Base-by-base conservation (phyloP, 2,888 invertebrate species). In the Apodemia hepburni region DNA sequence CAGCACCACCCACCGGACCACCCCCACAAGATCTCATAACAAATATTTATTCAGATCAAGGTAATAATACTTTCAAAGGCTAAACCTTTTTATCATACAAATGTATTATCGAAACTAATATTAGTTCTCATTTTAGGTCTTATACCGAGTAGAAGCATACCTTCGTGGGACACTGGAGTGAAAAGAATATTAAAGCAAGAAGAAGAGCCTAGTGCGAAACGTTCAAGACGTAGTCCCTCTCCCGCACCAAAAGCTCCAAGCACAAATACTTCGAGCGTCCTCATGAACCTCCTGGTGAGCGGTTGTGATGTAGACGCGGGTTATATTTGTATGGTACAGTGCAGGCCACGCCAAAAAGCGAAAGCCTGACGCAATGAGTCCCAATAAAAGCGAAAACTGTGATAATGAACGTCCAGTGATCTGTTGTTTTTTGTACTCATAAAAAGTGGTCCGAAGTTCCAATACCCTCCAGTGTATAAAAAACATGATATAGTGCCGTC, bases 291-390 rank as follows among this genome's bases (percentile, higher is more conserved):
- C 74, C 93, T 98, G 92, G 96, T 98, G 92, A 97, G 97, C 93
- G 98, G 98, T 76, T 98, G 97, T 88, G 98, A 98, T 88, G 96
- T 97, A 83, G 96, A 96, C 92, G 96, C 97, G 73, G 98, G 98
- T 72, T 98, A 98, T 86, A 95, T 96, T 80, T 97, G 97, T 87
- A 93, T 96, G 87, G 95, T 95, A 83, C 95, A 95, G 76, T 92
- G 93, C 84, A 90, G 93, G 79, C 93, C 93, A 60, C 92, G 89
- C 69, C 83, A 82, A 61, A 89, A 91, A 77, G 82, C 85, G 67
- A 89, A 87, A 78, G 90, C 85, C 75, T 90, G 84, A 88, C 76
- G 73, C 75, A 64, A 62, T 49, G 38, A 63, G 71, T 72, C 72
- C 66, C 61, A 66, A 63, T 61, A 15, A 67, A 73, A 79, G 73